Base-by-base conservation (phyloP, 2,888 invertebrate genomes). In the Synanthedon andrenaeformis region DNA sequence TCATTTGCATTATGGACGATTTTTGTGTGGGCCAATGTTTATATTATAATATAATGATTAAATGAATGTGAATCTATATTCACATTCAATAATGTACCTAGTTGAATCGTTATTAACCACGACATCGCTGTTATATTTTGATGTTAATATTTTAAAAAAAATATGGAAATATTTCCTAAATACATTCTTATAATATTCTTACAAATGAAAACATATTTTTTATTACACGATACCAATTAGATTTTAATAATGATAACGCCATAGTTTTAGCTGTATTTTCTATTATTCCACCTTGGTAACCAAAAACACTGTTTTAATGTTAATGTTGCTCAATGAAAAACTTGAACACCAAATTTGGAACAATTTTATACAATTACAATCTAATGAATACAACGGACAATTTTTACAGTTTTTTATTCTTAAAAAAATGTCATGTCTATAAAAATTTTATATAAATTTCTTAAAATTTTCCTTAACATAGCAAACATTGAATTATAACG, bases 11-110 rank as follows among this genome's bases (percentile, higher is more conserved):
- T 55, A 53, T 54, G 49, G 52, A 55, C 53, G 56, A 55, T 64
- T 64, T 45, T 60, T 58, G 59, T 60, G 59, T 60, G 64, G 65
- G 64, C 64, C 64, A 63, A 65, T 63, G 59, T 60, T n/a, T 63
- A 58, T 64, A 10, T 10, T 10, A 35, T 35, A 35, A 35, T 10
- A 10, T 35, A 35, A 35, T 35, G 35, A 35, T 35, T 35, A 35
- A 10, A 35, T 35, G 35, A 35, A 10, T 35, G 35, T 35, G 35
- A 35, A 35, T 35, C 8, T 35, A 35, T n/a, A n/a, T n/a, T n/a
- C n/a, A n/a, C n/a, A n/a, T n/a, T n/a, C n/a, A n/a, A n/a, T 8
- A 35, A 35, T 35, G 35, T 35, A 35, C 35, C 35, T 35, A 35
- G 35, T 35, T 35, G 35, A 35, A 35, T 35, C 35, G 35, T 35